A percentile compares a stretch with the other conserved stretches of the same genome.
These are phyloP conservation scores for Eidolon dupreanum DNA, from an alignment of 2,797 vertebrate species.

Conservation along the genomic window DNA sequence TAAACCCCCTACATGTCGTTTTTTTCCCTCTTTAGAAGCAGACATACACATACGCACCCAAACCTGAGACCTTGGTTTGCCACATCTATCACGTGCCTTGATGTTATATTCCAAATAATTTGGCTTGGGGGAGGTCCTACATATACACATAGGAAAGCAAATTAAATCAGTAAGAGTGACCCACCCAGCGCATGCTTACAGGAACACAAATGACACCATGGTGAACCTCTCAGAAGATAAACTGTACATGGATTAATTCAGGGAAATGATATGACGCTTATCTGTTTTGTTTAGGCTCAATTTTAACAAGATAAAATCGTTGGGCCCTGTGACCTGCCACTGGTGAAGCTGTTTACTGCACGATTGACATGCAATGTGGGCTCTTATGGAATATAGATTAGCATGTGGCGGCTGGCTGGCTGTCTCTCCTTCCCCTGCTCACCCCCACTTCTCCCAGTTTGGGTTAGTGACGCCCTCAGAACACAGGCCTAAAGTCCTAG, in stretches of 20 bases:
- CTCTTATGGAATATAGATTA: conserved; percentile 17
- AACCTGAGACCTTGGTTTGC: conserved; percentile 64
- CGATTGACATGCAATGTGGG: not conserved
- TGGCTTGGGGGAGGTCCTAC: conserved; percentile 59
- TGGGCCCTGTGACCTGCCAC: conserved; percentile 75
- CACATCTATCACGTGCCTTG: conserved; percentile 62
- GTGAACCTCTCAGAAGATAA: conserved; percentile 79
- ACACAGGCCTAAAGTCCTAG: not conserved
- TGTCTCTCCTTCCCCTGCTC: not conserved
- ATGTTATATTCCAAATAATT: conserved; percentile 82
- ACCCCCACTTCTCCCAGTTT: not conserved
- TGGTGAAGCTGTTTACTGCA: not conserved
- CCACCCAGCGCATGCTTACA: conserved; percentile 77
- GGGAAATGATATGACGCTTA: conserved; percentile 82
- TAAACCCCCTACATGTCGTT: conserved; percentile 68
- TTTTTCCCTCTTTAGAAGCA: not conserved
- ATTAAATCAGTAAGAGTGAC: conserved; percentile 84
- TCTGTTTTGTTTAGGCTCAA: conserved; percentile 85
- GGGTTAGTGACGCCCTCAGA: not conserved
- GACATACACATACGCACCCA: not conserved
- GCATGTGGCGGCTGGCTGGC: not conserved
- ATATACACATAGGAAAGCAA: conserved; percentile 67
- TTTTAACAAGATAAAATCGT: conserved; percentile 85
- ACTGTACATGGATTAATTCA: conserved; percentile 81
- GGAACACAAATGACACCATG: conserved; percentile 69